phyloP scores from a whole-genome alignment of 2,113 vertebrate species.

The Rhabdomys dilectus region DNA sequence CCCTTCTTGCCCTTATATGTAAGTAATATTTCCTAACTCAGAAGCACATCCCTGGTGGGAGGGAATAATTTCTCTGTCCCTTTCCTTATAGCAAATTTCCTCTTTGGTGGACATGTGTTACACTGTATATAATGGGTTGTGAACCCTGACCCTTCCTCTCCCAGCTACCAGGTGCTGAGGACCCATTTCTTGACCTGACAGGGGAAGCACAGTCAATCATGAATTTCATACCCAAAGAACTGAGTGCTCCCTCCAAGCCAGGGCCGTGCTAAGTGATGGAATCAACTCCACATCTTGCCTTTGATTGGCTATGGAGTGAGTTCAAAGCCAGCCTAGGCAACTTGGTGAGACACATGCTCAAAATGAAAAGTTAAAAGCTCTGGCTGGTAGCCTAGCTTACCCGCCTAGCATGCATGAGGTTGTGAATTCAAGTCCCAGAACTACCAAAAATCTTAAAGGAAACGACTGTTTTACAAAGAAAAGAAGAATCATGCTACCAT shows the following conservation, averaged over 20 bases:
- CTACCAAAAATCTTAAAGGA: not conserved
- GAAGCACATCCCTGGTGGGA: fast-evolving
- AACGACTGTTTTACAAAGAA: not conserved
- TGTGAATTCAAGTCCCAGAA: not conserved
- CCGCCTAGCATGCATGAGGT: not conserved
- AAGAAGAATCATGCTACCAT: not conserved
- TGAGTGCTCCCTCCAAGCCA: not conserved
- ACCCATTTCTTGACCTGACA: not conserved
- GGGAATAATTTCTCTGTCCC: not conserved
- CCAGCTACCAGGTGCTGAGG: not conserved
- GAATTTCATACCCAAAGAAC: not conserved
- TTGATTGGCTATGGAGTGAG: not conserved
- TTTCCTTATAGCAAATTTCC: no score
- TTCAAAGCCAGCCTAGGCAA: not conserved
- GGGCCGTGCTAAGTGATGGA: fast-evolving
- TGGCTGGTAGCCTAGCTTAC: no score
- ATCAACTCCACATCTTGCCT: no score
- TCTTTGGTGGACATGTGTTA: not conserved
- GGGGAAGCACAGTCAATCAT: not conserved
- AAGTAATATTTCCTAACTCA: not conserved
- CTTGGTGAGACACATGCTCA: not conserved
- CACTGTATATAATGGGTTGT: no score
- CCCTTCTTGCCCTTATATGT: fast-evolving
- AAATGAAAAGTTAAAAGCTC: not conserved
- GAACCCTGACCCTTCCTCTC: not conserved